Conservation (phyloP, 2,113 vertebrate species). For the Chiloscyllium plagiosum region DNA sequence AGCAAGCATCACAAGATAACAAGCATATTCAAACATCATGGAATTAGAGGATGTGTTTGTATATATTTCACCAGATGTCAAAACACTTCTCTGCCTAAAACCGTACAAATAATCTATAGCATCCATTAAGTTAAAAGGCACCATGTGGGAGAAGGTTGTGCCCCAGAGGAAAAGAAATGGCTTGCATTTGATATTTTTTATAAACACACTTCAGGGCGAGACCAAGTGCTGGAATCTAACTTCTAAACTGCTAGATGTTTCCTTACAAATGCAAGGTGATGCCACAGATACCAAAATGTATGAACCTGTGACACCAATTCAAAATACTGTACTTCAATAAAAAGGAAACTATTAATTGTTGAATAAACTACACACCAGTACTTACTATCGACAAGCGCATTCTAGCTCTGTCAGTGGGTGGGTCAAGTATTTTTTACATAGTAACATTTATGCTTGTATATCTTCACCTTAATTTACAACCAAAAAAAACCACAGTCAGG, state of each 20-base stretch:
- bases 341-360: background rate
- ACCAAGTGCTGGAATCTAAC: background rate
- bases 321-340: background rate
- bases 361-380: background rate
- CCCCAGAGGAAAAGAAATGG: background rate
- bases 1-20: background rate
- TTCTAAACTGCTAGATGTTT: background rate
- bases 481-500: background rate
- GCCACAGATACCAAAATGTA: background rate
- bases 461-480: background rate
- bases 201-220: background rate
- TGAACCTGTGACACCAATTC: background rate
- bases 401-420: background rate
- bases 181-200: background rate
- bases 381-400: background rate
- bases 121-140: background rate
- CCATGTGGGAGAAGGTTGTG: background rate
- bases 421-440: background rate
- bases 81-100: background rate
- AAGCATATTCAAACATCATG: background rate
- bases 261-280: background rate
- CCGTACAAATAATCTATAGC: background rate
- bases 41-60: background rate
- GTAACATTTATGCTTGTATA: background rate
- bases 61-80: background rate